Base-by-base conservation (phyloP, 2,888 invertebrate genomes). In the Drosophila conformis region DNA sequence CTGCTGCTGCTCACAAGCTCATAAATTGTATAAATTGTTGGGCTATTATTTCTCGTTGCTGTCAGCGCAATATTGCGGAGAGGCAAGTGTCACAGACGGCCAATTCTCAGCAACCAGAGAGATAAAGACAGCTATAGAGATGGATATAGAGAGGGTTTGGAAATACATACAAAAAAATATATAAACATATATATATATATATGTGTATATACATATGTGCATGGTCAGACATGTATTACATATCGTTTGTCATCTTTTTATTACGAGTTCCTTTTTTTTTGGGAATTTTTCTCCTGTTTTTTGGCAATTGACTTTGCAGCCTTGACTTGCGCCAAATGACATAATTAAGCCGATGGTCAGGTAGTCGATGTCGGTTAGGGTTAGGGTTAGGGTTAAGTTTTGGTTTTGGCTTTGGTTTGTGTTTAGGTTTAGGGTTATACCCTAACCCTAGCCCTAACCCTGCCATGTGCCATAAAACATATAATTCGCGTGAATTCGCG, bases 21-120 rank as follows among this genome's bases (percentile, higher is more conserved):
- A 87, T 90, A 90, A 90, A 91, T 89, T 90, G 82, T 80, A 81
- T 86, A 91, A 90, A 90, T 91, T 91, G 89, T 85, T 91, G 80
- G 87, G 88, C 90, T 90, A 91, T 91, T 90, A 90, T 90, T 90
- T 90, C 90, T 91, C 81, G 84, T 78, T 76, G 85, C 91, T 90
- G 90, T 90, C 91, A 90, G 77, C 78, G 88, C 90, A 91, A 91
- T 83, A 91, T 90, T 90, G 91, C 82, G 69, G 79, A 91, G 90
- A 90, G 83, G 87, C 89, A 90, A 85, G 87, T 89, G 84, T 83
- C 88, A 73, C 84, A 74, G 73, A 73, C 68, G 66, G 61, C 46
- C 15, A 33, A 38, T 62, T 65, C 75, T 36, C 56, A 48, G 63
- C 52, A 61, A 59, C 21, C 52, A 46, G 71, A 31, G 38, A 33